These are phyloP conservation scores for Strix uralensis DNA, from an alignment of 2,113 vertebrate species.

Conservation along the genomic window DNA sequence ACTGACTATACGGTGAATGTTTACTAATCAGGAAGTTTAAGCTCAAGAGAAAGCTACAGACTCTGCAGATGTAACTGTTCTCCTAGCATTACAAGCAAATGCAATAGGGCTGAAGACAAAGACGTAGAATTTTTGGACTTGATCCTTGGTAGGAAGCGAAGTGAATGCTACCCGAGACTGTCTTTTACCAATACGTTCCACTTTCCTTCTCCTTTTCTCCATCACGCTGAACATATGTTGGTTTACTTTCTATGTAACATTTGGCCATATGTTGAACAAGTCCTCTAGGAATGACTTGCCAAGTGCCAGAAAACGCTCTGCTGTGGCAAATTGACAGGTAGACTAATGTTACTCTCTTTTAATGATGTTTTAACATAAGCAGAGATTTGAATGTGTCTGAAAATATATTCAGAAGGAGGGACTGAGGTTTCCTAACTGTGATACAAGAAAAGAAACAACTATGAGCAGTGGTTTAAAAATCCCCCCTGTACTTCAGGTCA, in stretches of 20 bases:
- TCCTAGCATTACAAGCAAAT: not conserved
- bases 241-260: not conserved
- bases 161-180: not conserved
- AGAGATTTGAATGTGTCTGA: not conserved
- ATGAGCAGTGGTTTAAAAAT: not conserved
- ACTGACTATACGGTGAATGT: not conserved
- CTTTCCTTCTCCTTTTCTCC: not conserved
- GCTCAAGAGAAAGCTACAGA: not conserved
- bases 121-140: not conserved
- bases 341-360: not conserved
- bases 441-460: not conserved
- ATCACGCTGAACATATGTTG: not conserved
- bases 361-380: not conserved
- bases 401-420: not conserved
- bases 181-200: not conserved
- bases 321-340: not conserved
- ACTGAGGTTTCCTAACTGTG: not conserved
- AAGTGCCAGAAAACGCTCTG: not conserved
- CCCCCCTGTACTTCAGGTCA: fast-evolving
- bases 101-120: not conserved
- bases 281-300: constrained; percentile 22
- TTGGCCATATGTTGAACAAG: constrained; percentile 11
- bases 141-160: not conserved
- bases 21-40: not conserved
- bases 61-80: not conserved